Conservation (phyloP, 1,140 invertebrate species). For the Ceratina japonica region DNA sequence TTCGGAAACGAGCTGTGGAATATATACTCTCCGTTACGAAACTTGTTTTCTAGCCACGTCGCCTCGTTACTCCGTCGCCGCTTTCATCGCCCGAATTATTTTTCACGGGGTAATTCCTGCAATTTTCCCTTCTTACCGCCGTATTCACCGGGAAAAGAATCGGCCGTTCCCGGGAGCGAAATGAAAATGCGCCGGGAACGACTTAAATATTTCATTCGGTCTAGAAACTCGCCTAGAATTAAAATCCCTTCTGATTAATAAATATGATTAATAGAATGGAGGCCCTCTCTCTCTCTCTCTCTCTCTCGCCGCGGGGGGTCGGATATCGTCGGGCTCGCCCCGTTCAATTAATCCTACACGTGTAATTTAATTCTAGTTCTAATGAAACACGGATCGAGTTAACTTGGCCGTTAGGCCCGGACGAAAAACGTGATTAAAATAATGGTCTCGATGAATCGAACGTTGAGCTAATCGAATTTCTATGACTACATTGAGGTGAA, state of each 20-base stretch:
- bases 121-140: neutral
- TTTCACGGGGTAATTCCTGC: neutral
- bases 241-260: neutral
- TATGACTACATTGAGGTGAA: slow-evolving; percentile 39
- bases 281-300: too few relatives aligned
- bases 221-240: too few relatives aligned
- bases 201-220: too few relatives aligned
- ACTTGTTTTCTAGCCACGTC: slow-evolving; percentile 9
- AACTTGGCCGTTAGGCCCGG: neutral
- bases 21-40: slow-evolving; percentile 3
- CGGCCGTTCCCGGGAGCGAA: neutral
- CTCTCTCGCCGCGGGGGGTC: too few relatives aligned
- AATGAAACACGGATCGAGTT: neutral
- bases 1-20: slow-evolving; percentile 20
- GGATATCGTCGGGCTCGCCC: neutral
- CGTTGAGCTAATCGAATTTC: slow-evolving; percentile 30
- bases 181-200: neutral
- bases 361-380: neutral
- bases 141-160: too few relatives aligned
- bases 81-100: neutral
- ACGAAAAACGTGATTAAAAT: slow-evolving; percentile 33
- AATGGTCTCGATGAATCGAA: slow-evolving; percentile 34
- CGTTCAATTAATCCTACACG: neutral
- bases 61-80: neutral
- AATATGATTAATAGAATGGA: neutral